Conservation (phyloP, 2,888 invertebrate genomes). For the Xylocampa areola region DNA sequence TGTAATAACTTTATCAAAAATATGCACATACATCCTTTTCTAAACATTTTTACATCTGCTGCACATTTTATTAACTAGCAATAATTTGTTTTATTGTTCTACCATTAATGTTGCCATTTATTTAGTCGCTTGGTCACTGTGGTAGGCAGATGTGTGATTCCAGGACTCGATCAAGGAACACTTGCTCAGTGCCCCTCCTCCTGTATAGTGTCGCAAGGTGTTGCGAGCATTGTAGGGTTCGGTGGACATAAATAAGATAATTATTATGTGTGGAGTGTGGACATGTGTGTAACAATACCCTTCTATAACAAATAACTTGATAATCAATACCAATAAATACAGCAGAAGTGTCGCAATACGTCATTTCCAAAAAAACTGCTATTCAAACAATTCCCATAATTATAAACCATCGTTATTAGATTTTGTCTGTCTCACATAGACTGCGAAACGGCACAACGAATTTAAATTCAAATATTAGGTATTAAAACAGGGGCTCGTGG, state of each 20-base stretch:
- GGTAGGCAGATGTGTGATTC: slow-evolving; percentile 45
- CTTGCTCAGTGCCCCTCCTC: slow-evolving; percentile 18
- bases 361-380: too few relatives aligned
- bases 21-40: slow-evolving; percentile 5
- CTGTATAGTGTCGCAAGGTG: slow-evolving; percentile 44
- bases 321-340: too few relatives aligned
- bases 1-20: not conserved
- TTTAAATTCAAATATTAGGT: too few relatives aligned
- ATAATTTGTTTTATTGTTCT: slow-evolving; percentile 16
- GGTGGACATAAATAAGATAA: slow-evolving; percentile 5
- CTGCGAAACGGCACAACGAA: too few relatives aligned
- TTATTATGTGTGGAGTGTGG: not conserved
- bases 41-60: slow-evolving; percentile 20
- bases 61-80: not conserved
- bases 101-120: slow-evolving; percentile 18
- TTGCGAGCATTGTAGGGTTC: slow-evolving; percentile 16
- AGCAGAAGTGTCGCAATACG: too few relatives aligned
- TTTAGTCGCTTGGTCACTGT: slow-evolving; percentile 20
- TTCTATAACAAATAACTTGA: too few relatives aligned
- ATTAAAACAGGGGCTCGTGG: too few relatives aligned
- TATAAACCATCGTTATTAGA: too few relatives aligned
- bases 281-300: too few relatives aligned
- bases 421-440: too few relatives aligned
- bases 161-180: slow-evolving; percentile 37
- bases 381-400: too few relatives aligned